These are phyloP conservation scores for Hartigia nigra DNA, from an alignment of 2,888 invertebrate species.

Conservation along the genomic window DNA sequence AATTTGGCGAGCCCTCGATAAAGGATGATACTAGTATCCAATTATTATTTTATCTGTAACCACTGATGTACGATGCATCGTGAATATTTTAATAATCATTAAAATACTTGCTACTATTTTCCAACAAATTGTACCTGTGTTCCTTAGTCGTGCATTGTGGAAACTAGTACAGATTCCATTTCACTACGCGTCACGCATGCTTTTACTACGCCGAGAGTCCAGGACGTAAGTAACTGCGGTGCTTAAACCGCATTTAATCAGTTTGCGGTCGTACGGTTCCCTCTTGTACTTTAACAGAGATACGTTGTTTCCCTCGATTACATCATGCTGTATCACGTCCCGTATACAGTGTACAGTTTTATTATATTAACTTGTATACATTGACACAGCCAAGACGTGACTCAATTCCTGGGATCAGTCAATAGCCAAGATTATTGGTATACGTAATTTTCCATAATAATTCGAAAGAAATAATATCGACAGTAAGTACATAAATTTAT, in stretches of 20 bases:
- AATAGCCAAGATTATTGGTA: no score
- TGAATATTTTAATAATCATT: background rate
- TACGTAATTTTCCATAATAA: background rate
- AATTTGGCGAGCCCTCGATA: background rate
- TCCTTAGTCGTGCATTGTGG: background rate
- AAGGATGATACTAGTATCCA: background rate
- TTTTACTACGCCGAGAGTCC: background rate
- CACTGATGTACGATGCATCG: background rate
- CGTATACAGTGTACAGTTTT: background rate
- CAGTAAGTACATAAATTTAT: background rate
- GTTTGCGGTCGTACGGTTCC: slow-evolving; percentile 54
- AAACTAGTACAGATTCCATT: background rate
- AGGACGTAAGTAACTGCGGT: background rate
- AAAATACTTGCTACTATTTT: background rate
- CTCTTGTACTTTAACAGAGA: background rate
- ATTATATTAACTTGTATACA: background rate
- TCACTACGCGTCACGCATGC: background rate
- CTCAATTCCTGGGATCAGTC: slow-evolving; percentile 30
- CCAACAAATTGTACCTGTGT: background rate
- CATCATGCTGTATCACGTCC: background rate
- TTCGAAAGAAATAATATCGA: background rate
- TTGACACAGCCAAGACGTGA: slow-evolving; percentile 21
- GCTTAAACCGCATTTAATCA: slow-evolving; percentile 61
- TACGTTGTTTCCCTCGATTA: background rate
- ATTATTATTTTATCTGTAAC: background rate